Evolutionary conservation across 2,797 vertebrate genomes (phyloP), one percentile per base, ranked within the genome.

Genomic region (Sebastes matsubarae): DNA sequence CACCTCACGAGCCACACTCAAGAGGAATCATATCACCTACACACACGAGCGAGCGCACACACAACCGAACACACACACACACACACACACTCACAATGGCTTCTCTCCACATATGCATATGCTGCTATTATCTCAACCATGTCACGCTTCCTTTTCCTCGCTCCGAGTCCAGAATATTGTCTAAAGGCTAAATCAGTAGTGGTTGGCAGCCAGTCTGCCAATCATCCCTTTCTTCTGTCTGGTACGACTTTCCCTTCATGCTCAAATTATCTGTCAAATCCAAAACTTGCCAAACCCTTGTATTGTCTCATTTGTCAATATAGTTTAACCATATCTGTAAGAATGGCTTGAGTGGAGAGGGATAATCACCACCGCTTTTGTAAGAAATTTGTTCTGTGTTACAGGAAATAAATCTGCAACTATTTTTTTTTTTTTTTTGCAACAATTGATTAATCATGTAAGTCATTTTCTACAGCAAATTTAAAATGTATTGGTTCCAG

Each of bases 1-100:
- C 81, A 90, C 90, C 89, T 88, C 89, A 87, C 57, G 85, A 87
- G 78, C 81, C 88, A 90, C 81, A 87, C 81, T 92, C 87, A 83
- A 87, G 83, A 89, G 86, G 88, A 86, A 88, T 88, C 82, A 88
- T 87, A 92, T 90, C 82, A 87, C 74, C 79, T 78, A 75, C 77
- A 91, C 76, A 69, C 36, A 63, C 63, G 69, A 75, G 54, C 30
- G 50, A 54, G 50, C 50, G 38, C 20, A 25, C 63, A 25, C 63
- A 42, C 63, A 50, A 18, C 7, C 5, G 20, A 34, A 57, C 58
- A 52, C 34, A 29, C 16, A 55, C 38, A 42, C 25, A 27, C 69
- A 42, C 57, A 57, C 73, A 52, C 63, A 70, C 59, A 38, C 32
- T 11, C 60, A 60, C 38, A 75, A 25, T 69, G 42, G n/a, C 50